phyloP scores from a whole-genome alignment of 2,113 vertebrate genomes.

The Tupaia tana region DNA sequence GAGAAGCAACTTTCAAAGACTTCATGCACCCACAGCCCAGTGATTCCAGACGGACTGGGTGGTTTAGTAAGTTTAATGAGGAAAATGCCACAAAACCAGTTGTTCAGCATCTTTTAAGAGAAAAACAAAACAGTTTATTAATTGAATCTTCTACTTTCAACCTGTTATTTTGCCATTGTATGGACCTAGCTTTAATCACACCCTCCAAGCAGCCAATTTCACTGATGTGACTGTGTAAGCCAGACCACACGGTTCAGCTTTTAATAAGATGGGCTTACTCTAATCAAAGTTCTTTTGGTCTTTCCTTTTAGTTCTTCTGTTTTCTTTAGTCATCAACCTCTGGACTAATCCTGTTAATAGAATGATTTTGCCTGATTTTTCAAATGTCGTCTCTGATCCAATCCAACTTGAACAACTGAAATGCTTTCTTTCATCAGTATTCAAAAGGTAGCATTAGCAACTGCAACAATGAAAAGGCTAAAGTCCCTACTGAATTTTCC shows the following conservation, averaged over 20 bases:
- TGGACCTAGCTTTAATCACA: conserved; percentile 82
- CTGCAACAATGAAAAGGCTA: conserved; percentile 46
- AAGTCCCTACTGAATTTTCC: conserved; percentile 63
- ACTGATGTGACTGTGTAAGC: neutral
- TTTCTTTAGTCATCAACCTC: conserved; percentile 74
- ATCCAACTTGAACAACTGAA: conserved; percentile 58
- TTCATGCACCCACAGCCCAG: neutral
- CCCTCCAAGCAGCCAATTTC: conserved; percentile 19
- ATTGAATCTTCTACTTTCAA: conserved; percentile 54
- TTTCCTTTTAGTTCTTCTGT: conserved; percentile 60
- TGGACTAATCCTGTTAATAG: conserved; percentile 57
- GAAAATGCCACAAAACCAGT: conserved; percentile 52
- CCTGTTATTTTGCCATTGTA: conserved; percentile 46
- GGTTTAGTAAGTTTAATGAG: neutral
- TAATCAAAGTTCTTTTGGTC: conserved; percentile 66
- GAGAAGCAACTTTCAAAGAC: conserved; percentile 60
- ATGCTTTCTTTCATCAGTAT: conserved; percentile 73
- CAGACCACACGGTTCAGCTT: conserved; percentile 59
- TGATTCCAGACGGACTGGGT: neutral
- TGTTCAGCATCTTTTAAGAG: conserved; percentile 20
- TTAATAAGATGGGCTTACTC: conserved; percentile 69
- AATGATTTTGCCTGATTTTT: conserved; percentile 64
- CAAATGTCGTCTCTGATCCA: conserved; percentile 66
- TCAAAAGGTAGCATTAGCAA: conserved; percentile 70
- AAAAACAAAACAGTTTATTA: conserved; percentile 32